phyloP scores from a whole-genome alignment of 2,888 invertebrate genomes.

The Invenusta paracnida region DNA sequence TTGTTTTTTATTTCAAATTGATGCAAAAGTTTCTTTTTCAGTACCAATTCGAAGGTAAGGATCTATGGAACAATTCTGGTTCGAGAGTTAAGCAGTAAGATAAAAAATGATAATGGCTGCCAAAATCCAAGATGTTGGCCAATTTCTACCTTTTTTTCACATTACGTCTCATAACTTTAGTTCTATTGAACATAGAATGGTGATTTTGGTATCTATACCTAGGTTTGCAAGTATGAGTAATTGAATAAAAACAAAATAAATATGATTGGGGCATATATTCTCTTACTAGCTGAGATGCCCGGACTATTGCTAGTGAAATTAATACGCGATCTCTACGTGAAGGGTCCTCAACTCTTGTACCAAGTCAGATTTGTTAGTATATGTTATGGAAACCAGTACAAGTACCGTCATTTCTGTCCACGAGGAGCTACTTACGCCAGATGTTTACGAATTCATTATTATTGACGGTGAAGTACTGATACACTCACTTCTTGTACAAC shows the following conservation, averaged over 20 bases:
- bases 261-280: not conserved
- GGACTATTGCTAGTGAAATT: too few relatives aligned
- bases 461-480: constrained; percentile 15
- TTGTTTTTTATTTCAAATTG: too few relatives aligned
- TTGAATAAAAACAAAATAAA: not conserved
- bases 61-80: not conserved
- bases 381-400: too few relatives aligned
- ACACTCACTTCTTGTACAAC: not conserved
- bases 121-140: not conserved
- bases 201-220: not conserved
- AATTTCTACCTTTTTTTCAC: not conserved
- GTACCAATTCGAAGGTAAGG: not conserved
- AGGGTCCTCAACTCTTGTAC: too few relatives aligned
- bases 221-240: not conserved
- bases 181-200: not conserved
- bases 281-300: too few relatives aligned
- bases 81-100: not conserved
- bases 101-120: not conserved
- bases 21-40: not conserved
- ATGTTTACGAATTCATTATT: constrained; percentile 22
- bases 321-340: too few relatives aligned
- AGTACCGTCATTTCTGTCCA: not conserved
- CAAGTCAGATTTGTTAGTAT: too few relatives aligned
- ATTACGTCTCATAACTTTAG: not conserved
- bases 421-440: constrained; percentile 23